Evolutionary conservation across 1,140 invertebrate species (phyloP), one percentile per base, ranked within the genome.

Genomic region (Ganaspis sp.): DNA sequence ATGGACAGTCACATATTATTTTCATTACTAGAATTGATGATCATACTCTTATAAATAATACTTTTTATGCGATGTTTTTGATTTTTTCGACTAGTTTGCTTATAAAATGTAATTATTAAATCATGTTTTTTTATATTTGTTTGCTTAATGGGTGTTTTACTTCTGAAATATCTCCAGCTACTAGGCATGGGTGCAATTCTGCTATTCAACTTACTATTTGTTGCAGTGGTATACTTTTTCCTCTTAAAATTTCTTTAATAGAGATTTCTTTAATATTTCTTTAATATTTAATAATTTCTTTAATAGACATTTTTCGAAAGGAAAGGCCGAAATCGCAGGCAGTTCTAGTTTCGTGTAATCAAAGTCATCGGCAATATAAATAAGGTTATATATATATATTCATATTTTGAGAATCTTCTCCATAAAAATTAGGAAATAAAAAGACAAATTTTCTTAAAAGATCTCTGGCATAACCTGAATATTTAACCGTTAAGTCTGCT

Each of bases 321-420:
- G 17, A 40, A 75, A 83, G 1, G 79, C 79, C 9, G 82, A 79
- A 75, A 75, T 58, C 21, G 73, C 53, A 58, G 75, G 69, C 23
- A 86, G 34, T 12, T 79, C 73, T 3, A 23, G 21, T 9, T 73
- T 4, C 38, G 78, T 80, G 26, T 77, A 72, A 8, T 70, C 21
- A 4, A 84, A 83, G 53, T 84, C 83, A 74, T 84, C 83, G 8
- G 78, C 45, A 9, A 83, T 12, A 71, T 85, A 75, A 42, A 80
- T 81, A 11, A 85, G 49, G 75, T 83, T 83, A 75, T 86, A 81
- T 11, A n/a, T n/a, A n/a, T n/a, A 84, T 73, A 73, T 76, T 80
- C 11, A 81, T 77, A 0, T 81, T 76, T 69, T 81, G 77, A 17
- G 64, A 75, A 54, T 77, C 54, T 11, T 74, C 40, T 0, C 78